phyloP scores from a whole-genome alignment of 2,113 vertebrate species.

The Paramormyrops kingsleyae region DNA sequence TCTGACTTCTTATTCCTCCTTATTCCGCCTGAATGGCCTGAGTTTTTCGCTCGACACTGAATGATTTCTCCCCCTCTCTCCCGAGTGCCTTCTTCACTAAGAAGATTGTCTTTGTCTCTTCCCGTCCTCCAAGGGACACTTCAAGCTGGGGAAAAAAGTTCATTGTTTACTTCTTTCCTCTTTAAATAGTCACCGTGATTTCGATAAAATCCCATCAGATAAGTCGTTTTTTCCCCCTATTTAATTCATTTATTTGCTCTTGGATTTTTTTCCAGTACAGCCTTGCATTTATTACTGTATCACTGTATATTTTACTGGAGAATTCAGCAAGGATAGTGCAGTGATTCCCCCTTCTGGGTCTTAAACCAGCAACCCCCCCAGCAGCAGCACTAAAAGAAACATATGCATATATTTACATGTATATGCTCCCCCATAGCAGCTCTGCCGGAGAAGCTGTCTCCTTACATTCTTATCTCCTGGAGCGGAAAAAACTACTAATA shows the following conservation, averaged over 20 bases:
- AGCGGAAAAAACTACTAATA: not conserved
- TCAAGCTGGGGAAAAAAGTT: not conserved
- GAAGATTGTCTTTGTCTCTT: not conserved
- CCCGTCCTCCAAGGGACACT: slow-evolving; percentile 3
- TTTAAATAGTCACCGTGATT: not conserved
- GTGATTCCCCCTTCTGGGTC: not conserved
- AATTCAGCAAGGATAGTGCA: not conserved
- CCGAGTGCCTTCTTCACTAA: not conserved
- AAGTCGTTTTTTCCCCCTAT: not conserved
- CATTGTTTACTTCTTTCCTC: not conserved
- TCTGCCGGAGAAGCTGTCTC: not conserved
- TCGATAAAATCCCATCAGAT: not conserved
- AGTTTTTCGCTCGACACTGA: not conserved
- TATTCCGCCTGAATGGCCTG: not conserved
- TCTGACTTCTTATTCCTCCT: not conserved
- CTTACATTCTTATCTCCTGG: not conserved
- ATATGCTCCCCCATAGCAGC: not conserved
- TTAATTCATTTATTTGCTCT: not conserved
- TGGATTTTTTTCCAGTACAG: not conserved
- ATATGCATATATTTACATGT: not conserved
- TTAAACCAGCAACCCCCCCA: not conserved
- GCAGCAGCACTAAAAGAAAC: not conserved
- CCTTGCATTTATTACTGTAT: not conserved
- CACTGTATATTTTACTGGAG: not conserved
- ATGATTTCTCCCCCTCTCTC: not conserved